Conservation (phyloP, 2,113 vertebrate genomes). For the Callopanchax toddi region DNA sequence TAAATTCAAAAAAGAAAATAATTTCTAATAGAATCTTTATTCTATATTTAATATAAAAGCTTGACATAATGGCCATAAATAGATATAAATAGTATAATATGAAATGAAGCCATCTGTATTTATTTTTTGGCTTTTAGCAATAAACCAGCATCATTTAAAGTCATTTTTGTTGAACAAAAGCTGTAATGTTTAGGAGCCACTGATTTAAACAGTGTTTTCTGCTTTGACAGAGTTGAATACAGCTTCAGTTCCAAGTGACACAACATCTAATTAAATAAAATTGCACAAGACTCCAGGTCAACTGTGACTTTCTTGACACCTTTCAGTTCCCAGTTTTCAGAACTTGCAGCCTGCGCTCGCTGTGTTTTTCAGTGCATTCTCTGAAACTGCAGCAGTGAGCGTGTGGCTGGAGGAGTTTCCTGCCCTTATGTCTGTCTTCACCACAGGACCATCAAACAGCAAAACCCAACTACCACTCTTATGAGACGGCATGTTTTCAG, state of each 20-base stretch:
- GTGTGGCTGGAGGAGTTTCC: slow-evolving; percentile 53
- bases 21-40: too few species aligned
- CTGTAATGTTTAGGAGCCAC: background rate
- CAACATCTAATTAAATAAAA: too few species aligned
- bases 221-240: too few species aligned
- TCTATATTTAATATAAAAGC: too few species aligned
- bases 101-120: too few species aligned
- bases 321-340: background rate
- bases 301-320: background rate
- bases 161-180: background rate
- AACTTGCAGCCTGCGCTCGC: background rate
- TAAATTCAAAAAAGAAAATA: too few species aligned
- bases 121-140: too few species aligned
- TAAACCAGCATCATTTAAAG: too few species aligned
- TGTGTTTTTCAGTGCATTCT: background rate
- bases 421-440: slow-evolving; percentile 49
- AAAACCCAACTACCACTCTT: slow-evolving; percentile 22
- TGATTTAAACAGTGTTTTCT: background rate
- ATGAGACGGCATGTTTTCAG: background rate
- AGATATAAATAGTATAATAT: too few species aligned
- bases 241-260: too few species aligned
- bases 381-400: slow-evolving; percentile 43
- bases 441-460: background rate
- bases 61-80: too few species aligned
- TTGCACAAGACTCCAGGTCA: too few species aligned